A percentile compares a stretch with the other conserved stretches of the same genome.
Conservation (phyloP, 1,140 invertebrate genomes). For the Bombus sylvicola region DNA sequence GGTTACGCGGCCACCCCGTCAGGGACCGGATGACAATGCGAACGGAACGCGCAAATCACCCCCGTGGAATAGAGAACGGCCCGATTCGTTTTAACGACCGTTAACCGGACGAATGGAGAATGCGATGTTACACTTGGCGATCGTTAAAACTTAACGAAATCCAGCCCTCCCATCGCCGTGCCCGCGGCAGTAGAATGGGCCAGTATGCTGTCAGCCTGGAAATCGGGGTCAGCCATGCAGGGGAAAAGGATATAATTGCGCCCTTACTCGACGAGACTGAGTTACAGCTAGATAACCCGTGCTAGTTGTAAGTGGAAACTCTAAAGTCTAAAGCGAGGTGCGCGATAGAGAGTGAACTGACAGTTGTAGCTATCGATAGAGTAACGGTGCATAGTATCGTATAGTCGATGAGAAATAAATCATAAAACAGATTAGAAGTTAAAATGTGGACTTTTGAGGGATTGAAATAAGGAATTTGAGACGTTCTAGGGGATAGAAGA, state of each 20-base stretch:
- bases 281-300: background rate
- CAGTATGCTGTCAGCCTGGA: conserved; percentile 42
- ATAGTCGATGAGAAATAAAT: background rate
- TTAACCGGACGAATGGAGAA: conserved; percentile 57
- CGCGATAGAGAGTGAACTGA: background rate
- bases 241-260: conserved; percentile 48
- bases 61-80: conserved; percentile 43
- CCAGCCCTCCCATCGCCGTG: background rate
- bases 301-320: background rate
- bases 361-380: too few species aligned
- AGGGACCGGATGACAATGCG: conserved; percentile 39
- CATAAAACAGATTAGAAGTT: background rate
- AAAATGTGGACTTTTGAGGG: background rate
- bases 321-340: background rate
- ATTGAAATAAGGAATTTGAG: background rate
- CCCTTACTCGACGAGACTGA: background rate
- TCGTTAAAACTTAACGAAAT: conserved; percentile 70
- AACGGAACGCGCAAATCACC: conserved; percentile 46
- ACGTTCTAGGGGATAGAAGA: background rate
- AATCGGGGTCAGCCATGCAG: conserved; percentile 15
- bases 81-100: conserved; percentile 66
- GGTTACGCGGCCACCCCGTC: conserved; percentile 14
- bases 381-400: background rate
- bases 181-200: conserved; percentile 27
- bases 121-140: conserved; percentile 64